phyloP scores from a whole-genome alignment of 2,113 vertebrate genomes.

The Taurulus bubalis region DNA sequence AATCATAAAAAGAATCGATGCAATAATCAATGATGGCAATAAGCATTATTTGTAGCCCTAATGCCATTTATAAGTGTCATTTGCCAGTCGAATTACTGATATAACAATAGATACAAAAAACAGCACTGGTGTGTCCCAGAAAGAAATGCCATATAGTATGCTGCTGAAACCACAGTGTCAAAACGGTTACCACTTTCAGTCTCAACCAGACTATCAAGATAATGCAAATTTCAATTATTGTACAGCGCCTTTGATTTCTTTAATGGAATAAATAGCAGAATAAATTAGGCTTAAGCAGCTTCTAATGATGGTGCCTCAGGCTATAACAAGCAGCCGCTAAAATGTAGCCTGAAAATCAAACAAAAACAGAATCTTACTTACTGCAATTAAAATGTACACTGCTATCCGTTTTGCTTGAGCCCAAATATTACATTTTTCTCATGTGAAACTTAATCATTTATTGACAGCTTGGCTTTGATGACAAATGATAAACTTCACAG shows the following conservation, averaged over 20 bases:
- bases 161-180: slow-evolving; percentile 23
- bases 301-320: slow-evolving; percentile 53
- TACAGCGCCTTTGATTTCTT: slow-evolving; percentile 43
- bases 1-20: background rate
- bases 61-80: background rate
- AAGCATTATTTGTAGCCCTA: background rate
- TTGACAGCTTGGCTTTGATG: slow-evolving; percentile 85
- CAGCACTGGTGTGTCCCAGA: background rate
- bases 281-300: slow-evolving; percentile 62
- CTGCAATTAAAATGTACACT: slow-evolving; percentile 74
- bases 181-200: slow-evolving; percentile 28
- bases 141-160: background rate
- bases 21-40: background rate
- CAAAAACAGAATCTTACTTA: slow-evolving; percentile 61
- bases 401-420: slow-evolving; percentile 64
- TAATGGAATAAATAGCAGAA: slow-evolving; percentile 57
- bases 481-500: slow-evolving; percentile 87
- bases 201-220: slow-evolving; percentile 47
- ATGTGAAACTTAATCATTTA: slow-evolving; percentile 85
- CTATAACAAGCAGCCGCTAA: slow-evolving; percentile 56
- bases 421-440: slow-evolving; percentile 81
- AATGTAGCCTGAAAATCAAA: slow-evolving; percentile 65
- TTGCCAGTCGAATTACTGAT: background rate
- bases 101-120: background rate
- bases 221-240: slow-evolving; percentile 49